These are phyloP conservation scores for Eulemur rubriventer DNA, from an alignment of 2,797 vertebrate genomes.

Conservation along the genomic window DNA sequence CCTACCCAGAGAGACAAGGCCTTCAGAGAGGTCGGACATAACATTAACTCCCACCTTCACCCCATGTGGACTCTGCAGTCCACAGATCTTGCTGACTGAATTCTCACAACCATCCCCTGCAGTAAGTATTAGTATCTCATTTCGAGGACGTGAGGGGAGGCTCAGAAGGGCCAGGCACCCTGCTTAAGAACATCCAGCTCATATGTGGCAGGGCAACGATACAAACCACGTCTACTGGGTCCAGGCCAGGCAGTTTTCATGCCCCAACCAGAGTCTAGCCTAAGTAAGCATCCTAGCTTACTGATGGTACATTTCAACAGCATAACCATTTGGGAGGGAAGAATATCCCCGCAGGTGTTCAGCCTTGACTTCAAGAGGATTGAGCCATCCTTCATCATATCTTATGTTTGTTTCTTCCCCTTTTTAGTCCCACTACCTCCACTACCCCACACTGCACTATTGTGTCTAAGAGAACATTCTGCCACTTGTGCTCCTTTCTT, in stretches of 20 bases:
- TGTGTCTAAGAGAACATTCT: neutral
- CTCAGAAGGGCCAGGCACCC: neutral
- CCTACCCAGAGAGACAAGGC: neutral
- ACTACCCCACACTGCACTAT: too few species aligned
- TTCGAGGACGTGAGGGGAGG: neutral
- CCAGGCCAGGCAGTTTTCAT: neutral
- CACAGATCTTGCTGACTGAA: neutral
- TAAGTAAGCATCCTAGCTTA: neutral
- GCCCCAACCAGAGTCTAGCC: neutral
- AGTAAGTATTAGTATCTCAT: neutral
- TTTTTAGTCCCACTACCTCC: neutral
- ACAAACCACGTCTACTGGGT: neutral
- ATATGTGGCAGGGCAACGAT: neutral
- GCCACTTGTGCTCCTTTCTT: neutral
- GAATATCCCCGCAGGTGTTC: neutral
- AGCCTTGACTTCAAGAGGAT: neutral
- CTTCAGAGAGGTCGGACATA: neutral
- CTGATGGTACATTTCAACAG: neutral
- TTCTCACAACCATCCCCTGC: neutral
- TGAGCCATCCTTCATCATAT: neutral
- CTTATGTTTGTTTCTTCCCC: neutral
- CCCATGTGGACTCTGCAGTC: neutral
- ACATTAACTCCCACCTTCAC: neutral
- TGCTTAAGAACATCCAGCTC: neutral
- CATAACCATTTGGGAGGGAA: neutral